Evolutionary conservation across 2,888 invertebrate genomes (phyloP).

Genomic region (Andrena praecox): DNA sequence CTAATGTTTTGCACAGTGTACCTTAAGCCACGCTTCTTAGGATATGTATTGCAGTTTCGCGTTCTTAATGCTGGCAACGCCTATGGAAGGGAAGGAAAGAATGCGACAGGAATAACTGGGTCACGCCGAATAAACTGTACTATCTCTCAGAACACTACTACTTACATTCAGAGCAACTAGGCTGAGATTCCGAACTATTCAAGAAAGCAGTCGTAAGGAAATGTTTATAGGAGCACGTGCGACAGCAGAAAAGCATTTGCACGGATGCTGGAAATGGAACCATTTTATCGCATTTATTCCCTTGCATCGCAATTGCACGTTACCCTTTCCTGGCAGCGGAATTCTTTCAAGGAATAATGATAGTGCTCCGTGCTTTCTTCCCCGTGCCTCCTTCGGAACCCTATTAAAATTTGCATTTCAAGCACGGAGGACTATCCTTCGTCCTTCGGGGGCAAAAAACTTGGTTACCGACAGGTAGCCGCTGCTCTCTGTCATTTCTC

Average conservation of each 20-base stretch:
- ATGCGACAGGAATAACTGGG: conserved; percentile 6
- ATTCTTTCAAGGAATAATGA: conserved; percentile 40
- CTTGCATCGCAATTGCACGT: conserved; percentile 11
- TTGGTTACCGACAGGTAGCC: conserved; percentile 22
- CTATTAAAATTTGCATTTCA: conserved; percentile 57
- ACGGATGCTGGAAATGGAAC: conserved; percentile 12
- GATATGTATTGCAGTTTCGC: background rate
- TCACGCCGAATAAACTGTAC: conserved; percentile 21
- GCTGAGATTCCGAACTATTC: conserved; percentile 25
- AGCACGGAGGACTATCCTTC: conserved; percentile 25
- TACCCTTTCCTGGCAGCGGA: conserved; percentile 7
- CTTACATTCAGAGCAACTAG: conserved; percentile 1
- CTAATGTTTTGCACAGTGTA: background rate
- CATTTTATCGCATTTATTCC: conserved; percentile 42
- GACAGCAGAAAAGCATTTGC: conserved; percentile 16
- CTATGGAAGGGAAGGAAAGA: background rate
- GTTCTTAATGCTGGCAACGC: background rate
- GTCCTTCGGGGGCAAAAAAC: conserved; percentile 20
- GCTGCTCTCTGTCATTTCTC: conserved; percentile 29
- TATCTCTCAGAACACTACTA: conserved; percentile 1
- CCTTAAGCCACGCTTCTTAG: background rate
- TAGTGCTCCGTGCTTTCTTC: background rate
- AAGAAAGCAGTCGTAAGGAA: conserved; percentile 4
- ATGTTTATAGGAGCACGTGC: conserved; percentile 31
- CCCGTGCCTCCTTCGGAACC: background rate